These are phyloP conservation scores for Orgyia antiqua DNA, from an alignment of 2,888 invertebrate species.

Conservation along the genomic window DNA sequence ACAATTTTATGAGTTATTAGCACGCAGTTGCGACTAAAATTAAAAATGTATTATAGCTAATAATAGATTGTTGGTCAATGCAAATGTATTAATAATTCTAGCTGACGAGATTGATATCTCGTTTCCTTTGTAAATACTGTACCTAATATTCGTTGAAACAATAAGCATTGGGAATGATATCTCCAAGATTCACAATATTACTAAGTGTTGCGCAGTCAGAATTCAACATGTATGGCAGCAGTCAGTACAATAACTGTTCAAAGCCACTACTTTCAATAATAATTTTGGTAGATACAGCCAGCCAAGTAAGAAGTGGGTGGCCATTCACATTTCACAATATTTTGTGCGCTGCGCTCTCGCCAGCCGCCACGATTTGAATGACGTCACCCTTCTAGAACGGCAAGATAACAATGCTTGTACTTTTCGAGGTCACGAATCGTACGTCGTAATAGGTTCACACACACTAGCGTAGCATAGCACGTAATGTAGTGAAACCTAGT, in stretches of 20 bases:
- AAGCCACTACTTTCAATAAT: slow-evolving; percentile 69
- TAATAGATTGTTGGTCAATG: slow-evolving; percentile 6
- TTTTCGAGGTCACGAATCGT: slow-evolving; percentile 64
- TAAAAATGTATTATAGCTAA: slow-evolving; percentile 2
- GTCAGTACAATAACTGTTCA: slow-evolving; percentile 69
- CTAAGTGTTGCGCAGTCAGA: slow-evolving; percentile 54
- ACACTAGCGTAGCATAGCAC: slow-evolving; percentile 47
- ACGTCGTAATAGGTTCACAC: slow-evolving; percentile 50
- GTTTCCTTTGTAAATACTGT: slow-evolving; percentile 56
- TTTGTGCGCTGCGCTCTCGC: slow-evolving; percentile 61
- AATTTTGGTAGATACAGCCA: slow-evolving; percentile 60
- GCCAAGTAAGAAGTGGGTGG: slow-evolving; percentile 68
- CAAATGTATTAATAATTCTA: slow-evolving; percentile 22
- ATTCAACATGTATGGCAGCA: slow-evolving; percentile 69
- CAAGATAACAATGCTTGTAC: slow-evolving; percentile 45
- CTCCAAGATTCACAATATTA: slow-evolving; percentile 65
- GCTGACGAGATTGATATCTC: slow-evolving; percentile 30
- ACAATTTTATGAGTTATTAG: slow-evolving; percentile 8
- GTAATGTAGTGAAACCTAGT: slow-evolving; percentile 13
- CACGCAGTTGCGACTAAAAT: slow-evolving; percentile 13
- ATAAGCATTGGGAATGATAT: slow-evolving; percentile 62
- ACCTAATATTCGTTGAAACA: slow-evolving; percentile 72
- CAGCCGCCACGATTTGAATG: slow-evolving; percentile 58
- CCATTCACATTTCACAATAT: slow-evolving; percentile 77
- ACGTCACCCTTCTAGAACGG: slow-evolving; percentile 75